Evolutionary conservation across 2,888 invertebrate genomes (phyloP).

Genomic region (Tachina fera): DNA sequence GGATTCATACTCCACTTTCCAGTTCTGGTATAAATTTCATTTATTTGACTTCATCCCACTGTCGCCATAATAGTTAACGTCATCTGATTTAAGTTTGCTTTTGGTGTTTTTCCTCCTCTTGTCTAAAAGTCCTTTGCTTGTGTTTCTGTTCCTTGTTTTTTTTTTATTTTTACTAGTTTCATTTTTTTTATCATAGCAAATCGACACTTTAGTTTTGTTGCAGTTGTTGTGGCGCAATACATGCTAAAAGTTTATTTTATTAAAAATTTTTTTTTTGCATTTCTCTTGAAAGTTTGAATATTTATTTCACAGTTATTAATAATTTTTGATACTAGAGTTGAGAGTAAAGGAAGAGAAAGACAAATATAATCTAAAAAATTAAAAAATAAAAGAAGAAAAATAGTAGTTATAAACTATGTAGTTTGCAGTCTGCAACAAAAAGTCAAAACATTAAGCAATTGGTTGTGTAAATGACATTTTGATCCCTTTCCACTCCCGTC

Average conservation of each 20-base stretch:
- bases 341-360: neutral
- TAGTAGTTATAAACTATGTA: constrained; percentile 27
- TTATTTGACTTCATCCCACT: constrained; percentile 4
- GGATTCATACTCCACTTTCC: no score
- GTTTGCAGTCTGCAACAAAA: constrained; percentile 42
- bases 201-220: constrained; percentile 56
- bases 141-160: neutral
- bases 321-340: constrained; percentile 14
- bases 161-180: constrained; percentile 24
- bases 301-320: constrained; percentile 51
- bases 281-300: constrained; percentile 37
- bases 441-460: constrained; percentile 64
- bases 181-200: constrained; percentile 43
- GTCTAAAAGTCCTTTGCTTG: constrained; percentile 31
- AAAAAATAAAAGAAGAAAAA: neutral
- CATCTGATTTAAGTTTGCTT: constrained; percentile 51
- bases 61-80: constrained; percentile 47
- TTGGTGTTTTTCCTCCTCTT: neutral
- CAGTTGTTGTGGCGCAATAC: constrained; percentile 26
- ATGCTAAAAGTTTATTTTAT: constrained; percentile 50
- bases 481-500: constrained; percentile 42
- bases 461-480: constrained; percentile 63
- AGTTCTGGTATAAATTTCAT: no score
- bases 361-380: constrained; percentile 29
- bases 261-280: constrained; percentile 11